Percentiles rank a stretch among this genome's conserved stretches.
phyloP scores from a whole-genome alignment of 2,797 vertebrate genomes.

The Thamnophis elegans region DNA sequence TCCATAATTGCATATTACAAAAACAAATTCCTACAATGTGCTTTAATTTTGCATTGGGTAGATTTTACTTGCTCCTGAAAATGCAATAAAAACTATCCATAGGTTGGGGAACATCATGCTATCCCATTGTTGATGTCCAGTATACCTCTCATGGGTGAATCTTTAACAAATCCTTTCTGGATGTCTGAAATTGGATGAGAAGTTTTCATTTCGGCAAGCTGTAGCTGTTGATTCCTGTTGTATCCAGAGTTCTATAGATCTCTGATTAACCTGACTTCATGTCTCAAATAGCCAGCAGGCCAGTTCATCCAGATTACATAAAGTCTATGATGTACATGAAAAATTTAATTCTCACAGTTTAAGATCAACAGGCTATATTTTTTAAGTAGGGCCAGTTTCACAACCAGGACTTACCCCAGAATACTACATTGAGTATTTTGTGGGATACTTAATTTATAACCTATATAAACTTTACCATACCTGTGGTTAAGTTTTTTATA shows the following conservation, averaged over 20 bases:
- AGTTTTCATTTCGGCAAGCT: neutral
- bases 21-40: neutral
- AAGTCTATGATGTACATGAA: neutral
- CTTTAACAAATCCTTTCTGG: neutral
- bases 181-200: neutral
- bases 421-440: neutral
- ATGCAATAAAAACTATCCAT: neutral
- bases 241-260: neutral
- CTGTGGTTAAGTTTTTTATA: neutral
- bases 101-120: neutral
- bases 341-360: neutral
- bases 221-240: neutral
- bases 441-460: neutral
- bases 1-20: neutral
- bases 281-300: neutral
- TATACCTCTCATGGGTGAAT: neutral
- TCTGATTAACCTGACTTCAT: neutral
- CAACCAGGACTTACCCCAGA: neutral
- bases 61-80: neutral
- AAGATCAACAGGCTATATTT: neutral
- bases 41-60: neutral
- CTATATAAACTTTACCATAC: neutral
- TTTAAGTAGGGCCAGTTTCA: neutral
- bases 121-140: neutral
- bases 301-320: neutral